Evolutionary conservation across 1,140 invertebrate genomes (phyloP).

Genomic region (Zaprionus kolodkinae): DNA sequence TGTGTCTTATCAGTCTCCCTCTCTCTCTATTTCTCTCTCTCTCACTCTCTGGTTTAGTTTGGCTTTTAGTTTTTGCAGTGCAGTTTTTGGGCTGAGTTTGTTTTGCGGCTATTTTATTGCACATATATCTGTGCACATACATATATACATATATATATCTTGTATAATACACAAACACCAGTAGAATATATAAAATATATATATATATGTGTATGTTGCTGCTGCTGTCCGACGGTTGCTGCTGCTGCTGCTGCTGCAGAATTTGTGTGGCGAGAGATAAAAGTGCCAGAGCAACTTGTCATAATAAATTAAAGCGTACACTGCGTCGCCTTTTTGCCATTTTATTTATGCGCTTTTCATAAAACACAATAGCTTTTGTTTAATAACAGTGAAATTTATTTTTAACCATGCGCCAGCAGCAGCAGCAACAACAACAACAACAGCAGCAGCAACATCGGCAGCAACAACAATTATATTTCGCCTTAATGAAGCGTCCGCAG

Average conservation of each 20-base stretch:
- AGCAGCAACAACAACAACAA: constrained; percentile 55
- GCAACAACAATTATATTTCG: constrained; percentile 53
- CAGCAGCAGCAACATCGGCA: constrained; percentile 41
- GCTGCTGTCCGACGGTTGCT: constrained; percentile 18
- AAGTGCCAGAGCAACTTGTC: constrained; percentile 83
- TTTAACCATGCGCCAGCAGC: constrained; percentile 45
- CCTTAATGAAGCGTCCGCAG: constrained; percentile 68
- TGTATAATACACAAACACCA: constrained; percentile 65
- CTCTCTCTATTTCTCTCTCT: background rate
- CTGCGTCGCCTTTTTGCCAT: constrained; percentile 71
- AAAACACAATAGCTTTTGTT: constrained; percentile 83
- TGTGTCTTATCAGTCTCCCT: constrained; percentile 22
- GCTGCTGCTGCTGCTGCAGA: constrained; percentile 47
- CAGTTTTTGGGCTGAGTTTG: constrained; percentile 69
- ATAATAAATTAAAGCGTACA: constrained; percentile 74
- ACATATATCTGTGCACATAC: background rate
- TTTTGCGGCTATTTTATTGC: constrained; percentile 75
- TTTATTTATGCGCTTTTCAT: constrained; percentile 82
- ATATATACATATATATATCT: constrained; percentile 49
- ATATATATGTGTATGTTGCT: constrained; percentile 21
- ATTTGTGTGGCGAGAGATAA: constrained; percentile 78
- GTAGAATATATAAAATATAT: constrained; percentile 60
- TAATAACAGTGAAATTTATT: constrained; percentile 79
- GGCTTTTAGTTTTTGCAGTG: constrained; percentile 59
- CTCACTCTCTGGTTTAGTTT: constrained; percentile 27